Conservation (phyloP, 2,888 invertebrate genomes). For the Timema podura region DNA sequence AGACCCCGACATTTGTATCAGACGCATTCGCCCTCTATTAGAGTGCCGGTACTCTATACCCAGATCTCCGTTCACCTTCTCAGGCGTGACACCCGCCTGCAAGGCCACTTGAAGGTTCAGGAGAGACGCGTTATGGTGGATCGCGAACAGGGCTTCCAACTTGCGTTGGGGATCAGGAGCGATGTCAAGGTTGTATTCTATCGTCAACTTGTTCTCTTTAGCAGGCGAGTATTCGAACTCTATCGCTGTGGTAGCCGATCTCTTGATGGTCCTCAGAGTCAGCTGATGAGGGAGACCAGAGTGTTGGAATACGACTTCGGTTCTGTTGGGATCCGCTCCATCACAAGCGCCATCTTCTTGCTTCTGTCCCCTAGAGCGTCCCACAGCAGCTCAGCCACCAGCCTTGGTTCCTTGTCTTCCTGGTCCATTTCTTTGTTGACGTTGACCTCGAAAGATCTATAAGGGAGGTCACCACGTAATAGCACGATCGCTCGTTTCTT, state of each 20-base stretch:
- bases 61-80: conserved; percentile 19
- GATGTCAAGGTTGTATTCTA: conserved; percentile 18
- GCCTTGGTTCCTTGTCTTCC: conserved; percentile 14
- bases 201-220: conserved; percentile 29
- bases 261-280: conserved; percentile 31
- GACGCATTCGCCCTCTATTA: neutral
- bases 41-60: conserved; percentile 24
- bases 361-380: conserved; percentile 34
- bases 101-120: conserved; percentile 27
- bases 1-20: neutral
- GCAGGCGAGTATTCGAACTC: conserved; percentile 32
- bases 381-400: conserved; percentile 36
- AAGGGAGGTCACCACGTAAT: conserved; percentile 35
- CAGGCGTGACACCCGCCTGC: conserved; percentile 10
- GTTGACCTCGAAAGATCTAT: conserved; percentile 34
- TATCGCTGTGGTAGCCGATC: conserved; percentile 20
- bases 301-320: conserved; percentile 32
- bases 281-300: conserved; percentile 33
- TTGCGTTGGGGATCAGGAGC: conserved; percentile 2
- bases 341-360: conserved; percentile 35
- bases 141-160: conserved; percentile 6
- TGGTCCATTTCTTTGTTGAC: neutral
- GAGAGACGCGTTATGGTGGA: conserved; percentile 30
- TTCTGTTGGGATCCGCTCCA: conserved; percentile 31
- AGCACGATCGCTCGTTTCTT: conserved; percentile 15